Base-by-base conservation (phyloP, 2,113 vertebrate genomes). In the Gymnogyps californianus region DNA sequence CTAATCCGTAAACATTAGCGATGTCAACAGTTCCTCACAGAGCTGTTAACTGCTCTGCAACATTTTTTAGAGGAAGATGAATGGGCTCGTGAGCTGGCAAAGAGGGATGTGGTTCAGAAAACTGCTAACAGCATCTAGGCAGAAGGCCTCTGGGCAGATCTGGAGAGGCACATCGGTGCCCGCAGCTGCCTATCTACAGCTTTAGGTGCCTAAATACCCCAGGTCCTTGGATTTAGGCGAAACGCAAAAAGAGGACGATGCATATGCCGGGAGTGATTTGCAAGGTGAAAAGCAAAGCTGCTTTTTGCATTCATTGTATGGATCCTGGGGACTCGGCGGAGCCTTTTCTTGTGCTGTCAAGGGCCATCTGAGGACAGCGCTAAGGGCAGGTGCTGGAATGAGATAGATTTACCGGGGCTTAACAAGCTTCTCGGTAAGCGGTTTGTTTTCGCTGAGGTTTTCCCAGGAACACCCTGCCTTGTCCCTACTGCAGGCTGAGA, bases 1-100 rank as follows among this genome's bases (percentile, higher is more conserved):
- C 71, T 96, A 97, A 96, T 96, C 95, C 46, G 62, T 93, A 98
- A 97, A 96, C 94, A 96, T 96, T 94, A 97, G 64, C 19, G 13
- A 97, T 86, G 96, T 97, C 89, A 97, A 87, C 93, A 97, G 83
- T 76, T 96, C 96, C 93, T 97, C 79, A 49, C 7, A 22, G 57
- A 94, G 52, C 59, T 74, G 61, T 93, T 96, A 94, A 76, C 90
- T 74, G 86, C 61, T 94, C 69, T 91, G 47, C 42, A 89, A 28
- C 9, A 4, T 72, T 80, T 76, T 83, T 92, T 54, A 90, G 54
- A 62, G 69, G 75, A 83, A 93, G 58, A 86, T 19, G 15, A 94
- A 96, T 71, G 79, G 87, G 11, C 70, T 75, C 66, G 83, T 31
- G 32, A 5, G 4, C 66, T 70, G 89, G 77, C 66, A 87, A 71